Percentiles rank a stretch among this genome's conserved stretches.
These are phyloP conservation scores for Erethizon dorsatum DNA, from an alignment of 2,797 vertebrate species.

Conservation along the genomic window DNA sequence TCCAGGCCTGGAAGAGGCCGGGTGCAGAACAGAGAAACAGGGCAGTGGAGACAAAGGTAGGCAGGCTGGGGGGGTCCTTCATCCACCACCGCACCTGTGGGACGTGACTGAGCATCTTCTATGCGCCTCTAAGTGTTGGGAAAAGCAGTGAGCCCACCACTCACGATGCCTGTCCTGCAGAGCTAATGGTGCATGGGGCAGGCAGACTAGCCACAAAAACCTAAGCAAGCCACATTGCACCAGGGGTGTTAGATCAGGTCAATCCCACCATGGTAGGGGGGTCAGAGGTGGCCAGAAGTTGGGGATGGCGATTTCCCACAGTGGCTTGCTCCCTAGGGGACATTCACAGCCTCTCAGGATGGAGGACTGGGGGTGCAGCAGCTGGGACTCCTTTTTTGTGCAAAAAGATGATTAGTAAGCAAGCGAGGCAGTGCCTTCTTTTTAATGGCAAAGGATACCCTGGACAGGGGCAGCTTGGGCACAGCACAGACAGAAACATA, in stretches of 20 bases:
- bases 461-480: background rate
- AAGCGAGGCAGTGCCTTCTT: background rate
- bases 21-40: accelerated
- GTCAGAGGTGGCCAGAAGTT: too few species aligned
- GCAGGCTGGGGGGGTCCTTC: background rate
- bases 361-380: background rate
- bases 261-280: background rate
- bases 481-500: background rate
- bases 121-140: background rate
- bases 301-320: accelerated
- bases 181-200: too few species aligned
- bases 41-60: too few species aligned
- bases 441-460: too few species aligned
- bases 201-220: background rate
- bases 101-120: background rate
- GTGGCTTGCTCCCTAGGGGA: background rate
- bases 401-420: too few species aligned
- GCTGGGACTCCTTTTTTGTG: background rate
- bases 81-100: background rate
- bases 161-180: accelerated
- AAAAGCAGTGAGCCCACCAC: background rate
- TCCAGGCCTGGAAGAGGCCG: background rate
- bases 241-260: accelerated
- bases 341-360: background rate
- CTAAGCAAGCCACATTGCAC: accelerated